Base-by-base conservation (phyloP, 2,888 invertebrate species). In the Scaptomyza tumidula region DNA sequence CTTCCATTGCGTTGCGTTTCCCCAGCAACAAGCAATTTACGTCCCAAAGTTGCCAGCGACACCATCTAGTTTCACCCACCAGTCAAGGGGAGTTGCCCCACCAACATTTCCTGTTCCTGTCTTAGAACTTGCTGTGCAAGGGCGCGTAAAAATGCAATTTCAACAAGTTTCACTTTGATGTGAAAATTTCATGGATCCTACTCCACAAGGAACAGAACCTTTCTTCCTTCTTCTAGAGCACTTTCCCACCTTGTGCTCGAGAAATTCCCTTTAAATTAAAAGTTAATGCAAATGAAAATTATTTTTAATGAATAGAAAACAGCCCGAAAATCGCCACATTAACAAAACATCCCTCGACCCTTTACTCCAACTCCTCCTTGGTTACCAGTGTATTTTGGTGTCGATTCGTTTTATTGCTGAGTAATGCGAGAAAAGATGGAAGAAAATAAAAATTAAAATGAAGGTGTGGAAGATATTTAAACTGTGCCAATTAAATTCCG, bases 141-240 rank as follows among this genome's bases (percentile, higher is more conserved):
- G 86, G 81, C 86, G 88, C 86, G 86, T 86, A 86, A 88, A 88
- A 86, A 86, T 86, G 86, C 86, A 86, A 88, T 86, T 84, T 88
- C 86, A 81, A 86, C 86, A 88, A 88, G 87, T 86, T 88, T 85
- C 68, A 81, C 86, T 86, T 86, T 86, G 86, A 86, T 86, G 86
- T 86, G 88, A 86, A 88, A 80, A 87, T 78, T 84, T 86, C 72
- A 65, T 77, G 64, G 66, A 52, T 63, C 68, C 50, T 37, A 72
- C 61, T 53, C 46, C 53, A 44, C 24, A 29, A 50, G 48, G 0
- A 61, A 43, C 14, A 37, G 35, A 41, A 55, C 37, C 37, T 43
- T 50, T 56, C 37, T 29, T 45, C 35, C 37, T 29, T 45, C 35
- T 39, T 57, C 33, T 49, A 46, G 56, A 49, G 43, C 33, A 37